Base-by-base conservation (phyloP, 2,113 vertebrate genomes). In the Dipodomys merriami region DNA sequence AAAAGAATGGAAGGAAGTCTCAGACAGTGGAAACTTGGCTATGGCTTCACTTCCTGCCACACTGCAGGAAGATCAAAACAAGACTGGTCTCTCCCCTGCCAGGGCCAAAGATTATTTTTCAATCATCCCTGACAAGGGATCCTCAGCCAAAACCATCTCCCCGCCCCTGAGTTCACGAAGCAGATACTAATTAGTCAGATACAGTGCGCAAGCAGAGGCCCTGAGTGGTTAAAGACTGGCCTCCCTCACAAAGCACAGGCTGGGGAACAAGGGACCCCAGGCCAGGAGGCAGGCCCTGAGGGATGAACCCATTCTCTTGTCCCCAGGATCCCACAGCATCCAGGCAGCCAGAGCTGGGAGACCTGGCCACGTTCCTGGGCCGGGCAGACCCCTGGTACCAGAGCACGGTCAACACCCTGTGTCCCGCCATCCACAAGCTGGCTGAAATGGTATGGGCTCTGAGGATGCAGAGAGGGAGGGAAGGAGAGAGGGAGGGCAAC, bases 311-410 rank as follows among this genome's bases (percentile, higher is more conserved):
- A 0, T 4, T 76, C 78, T 33, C 80, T 67, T 30, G 3, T 68
- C 84, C 0, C 0, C 95, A 98, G 98, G 96, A 94, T 1, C 74
- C 27, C 0, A 0, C 67, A 25, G 60, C 90, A 6, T 18, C 88
- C 0, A 1, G 86, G 83, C 95, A 72, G 0, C 90, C 88, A 0
- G 97, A 98, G 74, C 97, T 97, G 57, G 96, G 98, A 19, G 98
- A 98, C 92, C 95, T 99, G 78, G 99, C 99, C 0, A 83, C 98
- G 0, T 99, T 99, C 96, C 97, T 99, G 96, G 98, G 99, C 96
- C 98, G 97, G 39, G 98, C 98, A 0, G 99, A 99, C 95, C 99
- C 98, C 0, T 99, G 99, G 99, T 99, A 99, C 0, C 97, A 99
- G 92, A 98, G 97, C 96, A 99, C 99, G 90, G 97, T 99, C 97